A percentile compares a stretch with the other conserved stretches of the same genome.
phyloP scores from a whole-genome alignment of 2,797 vertebrate species.

The Chiloscyllium punctatum region DNA sequence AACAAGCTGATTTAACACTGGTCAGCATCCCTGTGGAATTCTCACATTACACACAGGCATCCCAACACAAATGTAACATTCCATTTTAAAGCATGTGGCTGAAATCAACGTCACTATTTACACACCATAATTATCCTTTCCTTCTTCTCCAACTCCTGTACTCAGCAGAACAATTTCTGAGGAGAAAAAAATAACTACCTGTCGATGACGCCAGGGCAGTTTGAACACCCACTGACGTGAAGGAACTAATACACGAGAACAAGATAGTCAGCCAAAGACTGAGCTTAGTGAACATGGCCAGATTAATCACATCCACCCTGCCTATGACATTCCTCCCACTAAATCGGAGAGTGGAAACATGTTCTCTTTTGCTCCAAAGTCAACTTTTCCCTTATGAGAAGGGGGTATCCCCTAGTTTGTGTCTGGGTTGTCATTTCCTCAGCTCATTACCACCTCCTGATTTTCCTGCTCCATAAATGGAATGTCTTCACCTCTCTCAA shows the following conservation, averaged over 20 bases:
- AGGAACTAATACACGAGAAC: not conserved
- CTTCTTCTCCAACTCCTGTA: not conserved
- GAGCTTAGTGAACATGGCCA: not conserved
- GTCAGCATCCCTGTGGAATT: not conserved
- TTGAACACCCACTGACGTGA: not conserved
- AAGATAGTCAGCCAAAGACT: not conserved
- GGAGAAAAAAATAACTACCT: not conserved
- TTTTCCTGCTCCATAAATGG: not conserved
- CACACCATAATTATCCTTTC: not conserved
- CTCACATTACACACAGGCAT: not conserved
- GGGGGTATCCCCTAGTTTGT: not conserved
- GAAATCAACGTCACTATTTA: not conserved
- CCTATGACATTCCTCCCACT: not conserved
- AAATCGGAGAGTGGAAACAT: not conserved
- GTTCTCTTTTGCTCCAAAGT: not conserved
- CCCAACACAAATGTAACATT: not conserved
- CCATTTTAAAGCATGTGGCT: not conserved
- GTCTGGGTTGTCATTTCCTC: not conserved
- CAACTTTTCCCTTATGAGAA: not conserved
- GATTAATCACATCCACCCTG: not conserved
- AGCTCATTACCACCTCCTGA: not conserved
- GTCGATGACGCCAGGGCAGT: not conserved
- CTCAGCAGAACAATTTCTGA: not conserved
- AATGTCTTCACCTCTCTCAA: not conserved
- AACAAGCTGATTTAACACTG: not conserved